These are phyloP conservation scores for Nematostella vectensis DNA, from an alignment of 92 coral and sea anemone species.

Conservation along the genomic window DNA sequence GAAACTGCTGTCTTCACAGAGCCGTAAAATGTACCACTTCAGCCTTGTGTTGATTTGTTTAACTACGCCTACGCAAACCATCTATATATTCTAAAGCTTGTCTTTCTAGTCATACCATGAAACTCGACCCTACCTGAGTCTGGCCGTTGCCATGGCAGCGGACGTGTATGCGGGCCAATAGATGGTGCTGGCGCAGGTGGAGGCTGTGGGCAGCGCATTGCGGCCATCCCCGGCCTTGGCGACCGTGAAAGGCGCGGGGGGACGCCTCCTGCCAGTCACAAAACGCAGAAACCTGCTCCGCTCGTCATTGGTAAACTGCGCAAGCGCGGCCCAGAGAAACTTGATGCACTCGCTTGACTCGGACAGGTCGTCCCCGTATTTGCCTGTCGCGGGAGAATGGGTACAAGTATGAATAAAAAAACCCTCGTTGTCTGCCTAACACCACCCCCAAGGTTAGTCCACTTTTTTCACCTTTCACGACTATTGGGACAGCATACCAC, in stretches of 20 bases:
- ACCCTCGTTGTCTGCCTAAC: no score
- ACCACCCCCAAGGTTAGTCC: no score
- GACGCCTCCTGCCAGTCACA: conserved; percentile 92
- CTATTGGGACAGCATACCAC: no score
- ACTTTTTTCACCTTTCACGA: no score
- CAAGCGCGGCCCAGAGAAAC: conserved; percentile 66
- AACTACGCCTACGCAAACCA: no score
- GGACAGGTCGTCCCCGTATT: conserved; percentile 86
- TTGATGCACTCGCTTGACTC: conserved; percentile 74
- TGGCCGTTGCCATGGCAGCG: conserved; percentile 66
- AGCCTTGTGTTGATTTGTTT: no score
- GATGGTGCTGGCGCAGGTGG: conserved; percentile 95
- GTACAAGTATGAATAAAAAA: no score
- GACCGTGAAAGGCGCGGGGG: conserved; percentile 90
- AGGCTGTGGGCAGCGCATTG: conserved; percentile 76
- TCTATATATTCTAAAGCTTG: no score
- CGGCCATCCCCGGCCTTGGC: conserved; percentile 81
- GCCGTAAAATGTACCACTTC: no score
- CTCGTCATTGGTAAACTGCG: conserved; percentile 71
- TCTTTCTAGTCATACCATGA: no score
- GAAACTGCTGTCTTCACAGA: no score
- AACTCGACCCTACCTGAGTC: conserved; percentile 84
- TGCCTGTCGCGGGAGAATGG: no score
- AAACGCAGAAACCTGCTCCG: conserved; percentile 95
- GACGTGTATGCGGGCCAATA: conserved; percentile 78